phyloP scores from a whole-genome alignment of 1,140 invertebrate species.

The Galleria mellonella region DNA sequence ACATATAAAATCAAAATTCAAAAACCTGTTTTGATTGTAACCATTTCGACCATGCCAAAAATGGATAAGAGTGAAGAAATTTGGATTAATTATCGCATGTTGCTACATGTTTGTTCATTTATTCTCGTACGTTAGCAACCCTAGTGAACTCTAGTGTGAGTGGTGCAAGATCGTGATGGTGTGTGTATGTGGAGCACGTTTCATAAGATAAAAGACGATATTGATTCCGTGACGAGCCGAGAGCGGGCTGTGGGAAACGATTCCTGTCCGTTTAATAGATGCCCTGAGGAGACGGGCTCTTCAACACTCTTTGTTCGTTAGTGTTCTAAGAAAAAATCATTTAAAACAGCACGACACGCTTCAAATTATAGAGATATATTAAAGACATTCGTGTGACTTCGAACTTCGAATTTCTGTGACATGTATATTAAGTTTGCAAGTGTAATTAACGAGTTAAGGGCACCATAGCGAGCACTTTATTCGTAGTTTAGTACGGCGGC shows the following conservation, averaged over 20 bases:
- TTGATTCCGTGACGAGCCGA: slow-evolving; percentile 67
- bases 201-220: slow-evolving; percentile 70
- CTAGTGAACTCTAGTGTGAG: slow-evolving; percentile 20
- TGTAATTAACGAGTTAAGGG: slow-evolving; percentile 64
- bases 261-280: slow-evolving; percentile 64
- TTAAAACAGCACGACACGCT: slow-evolving; percentile 6
- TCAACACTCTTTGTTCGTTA: slow-evolving; percentile 43
- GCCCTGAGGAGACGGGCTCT: slow-evolving; percentile 50
- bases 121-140: slow-evolving; percentile 23
- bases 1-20: too few species aligned
- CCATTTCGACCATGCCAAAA: too few species aligned
- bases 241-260: slow-evolving; percentile 65
- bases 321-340: slow-evolving; percentile 20
- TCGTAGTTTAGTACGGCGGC: slow-evolving; percentile 51
- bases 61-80: slow-evolving; percentile 28
- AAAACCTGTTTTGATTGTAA: too few species aligned
- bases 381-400: neutral
- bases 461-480: slow-evolving; percentile 54
- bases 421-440: slow-evolving; percentile 47
- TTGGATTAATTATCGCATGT: slow-evolving; percentile 46
- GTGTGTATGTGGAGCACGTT: slow-evolving; percentile 61
- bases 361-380: neutral
- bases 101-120: slow-evolving; percentile 27
- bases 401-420: slow-evolving; percentile 22
- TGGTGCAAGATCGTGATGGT: slow-evolving; percentile 16